Evolutionary conservation across 2,888 invertebrate species (phyloP).

Genomic region (Agrotis exclamationis): DNA sequence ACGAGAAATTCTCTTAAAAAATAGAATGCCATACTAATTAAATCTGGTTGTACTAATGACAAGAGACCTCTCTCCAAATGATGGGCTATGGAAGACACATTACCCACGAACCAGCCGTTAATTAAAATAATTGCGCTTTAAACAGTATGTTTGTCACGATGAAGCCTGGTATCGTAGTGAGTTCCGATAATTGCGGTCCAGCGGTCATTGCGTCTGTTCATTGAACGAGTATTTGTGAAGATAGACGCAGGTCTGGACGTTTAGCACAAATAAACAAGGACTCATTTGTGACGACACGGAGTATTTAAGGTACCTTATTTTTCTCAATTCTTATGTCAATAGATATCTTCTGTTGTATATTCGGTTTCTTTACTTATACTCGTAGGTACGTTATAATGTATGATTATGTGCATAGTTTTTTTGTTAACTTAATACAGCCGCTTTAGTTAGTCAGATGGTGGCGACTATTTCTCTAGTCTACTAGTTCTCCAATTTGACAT

Average conservation of each 20-base stretch:
- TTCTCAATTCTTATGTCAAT: neutral
- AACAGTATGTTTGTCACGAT: slow-evolving; percentile 6
- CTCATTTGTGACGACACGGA: neutral
- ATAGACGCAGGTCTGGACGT: slow-evolving; percentile 14
- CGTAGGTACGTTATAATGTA: too few species aligned
- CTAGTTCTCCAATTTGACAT: too few species aligned
- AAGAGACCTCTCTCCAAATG: neutral
- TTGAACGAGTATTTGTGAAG: slow-evolving; percentile 26
- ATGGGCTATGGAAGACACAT: neutral
- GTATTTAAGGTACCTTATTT: slow-evolving; percentile 32
- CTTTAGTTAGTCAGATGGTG: too few species aligned
- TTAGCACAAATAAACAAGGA: slow-evolving; percentile 10
- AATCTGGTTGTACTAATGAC: neutral
- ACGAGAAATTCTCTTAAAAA: neutral
- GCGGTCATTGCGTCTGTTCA: slow-evolving; percentile 5
- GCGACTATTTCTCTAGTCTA: too few species aligned
- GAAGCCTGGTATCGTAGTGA: slow-evolving; percentile 15
- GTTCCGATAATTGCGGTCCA: slow-evolving; percentile 37
- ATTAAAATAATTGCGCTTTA: slow-evolving; percentile 4
- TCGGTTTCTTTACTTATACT: neutral
- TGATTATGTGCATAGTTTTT: too few species aligned
- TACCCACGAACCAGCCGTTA: neutral
- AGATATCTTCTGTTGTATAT: neutral
- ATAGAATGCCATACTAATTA: too few species aligned
- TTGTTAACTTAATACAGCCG: too few species aligned